phyloP scores from a whole-genome alignment of 2,113 vertebrate genomes.

The Macquaria ambigua region DNA sequence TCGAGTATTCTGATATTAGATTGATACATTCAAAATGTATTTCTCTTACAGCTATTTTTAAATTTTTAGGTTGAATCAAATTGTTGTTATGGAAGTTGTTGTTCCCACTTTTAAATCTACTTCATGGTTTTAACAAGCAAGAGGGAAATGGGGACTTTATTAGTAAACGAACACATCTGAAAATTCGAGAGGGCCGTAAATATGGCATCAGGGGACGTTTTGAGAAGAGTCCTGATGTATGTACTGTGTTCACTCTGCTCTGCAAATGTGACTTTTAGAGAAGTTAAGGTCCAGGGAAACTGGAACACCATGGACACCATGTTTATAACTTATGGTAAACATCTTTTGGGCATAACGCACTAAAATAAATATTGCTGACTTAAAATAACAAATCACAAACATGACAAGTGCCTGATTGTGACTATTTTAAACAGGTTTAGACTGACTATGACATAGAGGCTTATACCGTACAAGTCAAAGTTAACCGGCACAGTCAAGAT shows the following conservation, averaged over 20 bases:
- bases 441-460: background rate
- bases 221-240: background rate
- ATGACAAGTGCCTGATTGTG: background rate
- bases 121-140: background rate
- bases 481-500: background rate
- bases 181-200: background rate
- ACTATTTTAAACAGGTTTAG: background rate
- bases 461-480: background rate
- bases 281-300: background rate
- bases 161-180: background rate
- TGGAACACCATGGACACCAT: too few species aligned
- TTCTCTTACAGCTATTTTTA: background rate
- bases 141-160: background rate
- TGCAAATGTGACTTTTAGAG: background rate
- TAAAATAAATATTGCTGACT: background rate
- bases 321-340: background rate
- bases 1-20: background rate
- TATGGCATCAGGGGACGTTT: background rate
- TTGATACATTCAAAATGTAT: background rate
- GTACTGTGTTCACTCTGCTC: background rate
- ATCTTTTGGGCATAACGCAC: background rate
- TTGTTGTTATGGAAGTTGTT: background rate
- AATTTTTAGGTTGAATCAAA: background rate
- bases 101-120: background rate
- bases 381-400: background rate